Percentiles rank a stretch among this genome's conserved stretches.
phyloP scores from a whole-genome alignment of 2,888 invertebrate genomes.

The Leptopilina myrica region DNA sequence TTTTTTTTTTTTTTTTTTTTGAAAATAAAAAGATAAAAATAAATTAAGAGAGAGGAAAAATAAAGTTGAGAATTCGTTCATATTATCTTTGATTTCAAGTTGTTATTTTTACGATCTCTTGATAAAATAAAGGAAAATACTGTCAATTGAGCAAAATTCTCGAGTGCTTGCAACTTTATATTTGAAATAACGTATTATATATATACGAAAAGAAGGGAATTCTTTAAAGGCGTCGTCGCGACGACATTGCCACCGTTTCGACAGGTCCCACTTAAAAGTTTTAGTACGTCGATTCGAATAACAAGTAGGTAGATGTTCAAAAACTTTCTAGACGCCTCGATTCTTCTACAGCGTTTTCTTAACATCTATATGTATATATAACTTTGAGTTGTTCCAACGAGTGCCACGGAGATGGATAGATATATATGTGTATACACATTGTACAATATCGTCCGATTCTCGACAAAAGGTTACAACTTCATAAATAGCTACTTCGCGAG shows the following conservation, averaged over 20 bases:
- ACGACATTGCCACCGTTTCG: slow-evolving; percentile 37
- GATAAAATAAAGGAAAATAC: not conserved
- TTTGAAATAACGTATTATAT: slow-evolving; percentile 5
- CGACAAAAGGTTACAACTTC: slow-evolving; percentile 28
- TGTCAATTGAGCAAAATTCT: slow-evolving; percentile 2
- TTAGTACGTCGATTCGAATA: slow-evolving; percentile 33
- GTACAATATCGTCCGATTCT: slow-evolving; percentile 29
- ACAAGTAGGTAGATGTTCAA: slow-evolving; percentile 19
- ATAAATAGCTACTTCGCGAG: slow-evolving; percentile 14
- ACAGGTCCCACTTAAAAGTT: slow-evolving; percentile 37
- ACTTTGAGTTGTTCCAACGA: slow-evolving; percentile 2
- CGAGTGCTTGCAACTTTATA: slow-evolving; percentile 27
- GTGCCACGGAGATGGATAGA: slow-evolving; percentile 23
- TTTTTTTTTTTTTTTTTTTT: too few species aligned
- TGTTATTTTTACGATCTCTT: not conserved
- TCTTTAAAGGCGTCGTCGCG: slow-evolving; percentile 38
- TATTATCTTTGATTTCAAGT: not conserved
- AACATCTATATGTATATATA: not conserved
- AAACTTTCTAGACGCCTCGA: slow-evolving; percentile 38
- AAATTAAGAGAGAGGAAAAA: not conserved
- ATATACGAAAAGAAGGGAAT: slow-evolving; percentile 9
- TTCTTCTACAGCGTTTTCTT: slow-evolving; percentile 13
- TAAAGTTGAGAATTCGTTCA: too few species aligned
- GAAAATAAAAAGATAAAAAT: too few species aligned
- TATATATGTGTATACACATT: not conserved